Conservation (phyloP, 2,888 invertebrate species). For the Micoletzkya japonica region DNA sequence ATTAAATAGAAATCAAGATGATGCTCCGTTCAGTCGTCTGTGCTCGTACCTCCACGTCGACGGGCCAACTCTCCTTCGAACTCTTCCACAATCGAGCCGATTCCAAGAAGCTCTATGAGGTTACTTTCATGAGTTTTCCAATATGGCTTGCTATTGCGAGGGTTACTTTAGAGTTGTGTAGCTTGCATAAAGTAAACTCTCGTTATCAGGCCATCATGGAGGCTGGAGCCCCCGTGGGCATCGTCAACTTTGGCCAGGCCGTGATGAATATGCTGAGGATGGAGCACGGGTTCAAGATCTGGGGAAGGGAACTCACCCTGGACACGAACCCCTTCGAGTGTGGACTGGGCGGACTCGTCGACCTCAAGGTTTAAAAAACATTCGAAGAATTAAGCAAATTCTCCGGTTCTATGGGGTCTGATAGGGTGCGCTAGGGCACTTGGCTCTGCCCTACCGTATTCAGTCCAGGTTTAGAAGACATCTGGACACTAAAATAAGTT, state of each 20-base stretch:
- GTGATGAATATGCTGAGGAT: constrained; percentile 66
- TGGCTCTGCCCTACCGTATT: background rate
- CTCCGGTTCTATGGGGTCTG: background rate
- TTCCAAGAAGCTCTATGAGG: constrained; percentile 63
- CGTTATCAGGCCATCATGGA: constrained; percentile 52
- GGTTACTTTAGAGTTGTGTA: background rate
- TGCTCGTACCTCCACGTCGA: constrained; percentile 51
- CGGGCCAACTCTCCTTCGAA: constrained; percentile 68
- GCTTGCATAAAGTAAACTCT: background rate
- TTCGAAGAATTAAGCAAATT: background rate
- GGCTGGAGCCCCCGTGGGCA: constrained; percentile 63
- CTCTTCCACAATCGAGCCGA: constrained; percentile 64
- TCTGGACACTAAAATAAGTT: background rate
- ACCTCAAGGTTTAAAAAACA: constrained; percentile 37
- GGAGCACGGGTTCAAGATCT: constrained; percentile 67
- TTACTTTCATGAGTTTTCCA: constrained; percentile 1
- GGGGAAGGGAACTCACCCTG: constrained; percentile 65
- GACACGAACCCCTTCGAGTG: constrained; percentile 67
- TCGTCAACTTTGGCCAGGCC: constrained; percentile 66
- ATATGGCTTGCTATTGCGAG: background rate
- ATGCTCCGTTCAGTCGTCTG: constrained; percentile 32
- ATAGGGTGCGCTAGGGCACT: background rate
- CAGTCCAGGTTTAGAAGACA: background rate
- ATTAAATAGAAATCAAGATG: background rate
- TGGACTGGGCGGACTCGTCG: constrained; percentile 65